Evolutionary conservation across 2,797 vertebrate species (phyloP).

Genomic region (Tapirus indicus): DNA sequence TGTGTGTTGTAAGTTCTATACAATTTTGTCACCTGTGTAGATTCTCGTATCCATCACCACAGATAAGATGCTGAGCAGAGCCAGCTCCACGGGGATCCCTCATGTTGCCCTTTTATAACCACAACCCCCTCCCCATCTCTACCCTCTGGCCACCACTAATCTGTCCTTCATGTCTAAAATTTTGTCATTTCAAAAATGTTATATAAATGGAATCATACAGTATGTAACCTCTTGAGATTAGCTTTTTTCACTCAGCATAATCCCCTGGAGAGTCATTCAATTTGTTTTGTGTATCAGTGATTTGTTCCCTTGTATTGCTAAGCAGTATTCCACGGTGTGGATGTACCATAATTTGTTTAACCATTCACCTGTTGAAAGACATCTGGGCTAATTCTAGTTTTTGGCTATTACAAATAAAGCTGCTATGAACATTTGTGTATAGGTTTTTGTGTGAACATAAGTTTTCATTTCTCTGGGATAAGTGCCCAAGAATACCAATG

Average conservation of each 20-base stretch:
- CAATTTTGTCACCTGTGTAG: not conserved
- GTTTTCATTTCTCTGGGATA: constrained; percentile 51
- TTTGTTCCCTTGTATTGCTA: not conserved
- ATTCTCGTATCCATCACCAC: not conserved
- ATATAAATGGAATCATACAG: not conserved
- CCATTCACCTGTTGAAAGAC: not conserved
- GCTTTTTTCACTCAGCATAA: not conserved
- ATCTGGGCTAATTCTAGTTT: not conserved
- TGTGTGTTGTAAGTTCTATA: not conserved
- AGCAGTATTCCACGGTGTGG: not conserved
- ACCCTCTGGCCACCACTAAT: not conserved
- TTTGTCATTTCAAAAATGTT: not conserved
- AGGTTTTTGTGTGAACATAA: not conserved
- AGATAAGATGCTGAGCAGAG: not conserved
- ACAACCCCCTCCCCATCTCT: not conserved
- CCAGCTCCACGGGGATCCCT: not conserved
- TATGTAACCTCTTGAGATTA: not conserved
- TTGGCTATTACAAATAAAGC: not conserved
- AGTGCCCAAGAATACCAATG: constrained; percentile 44
- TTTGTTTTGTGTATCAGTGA: not conserved
- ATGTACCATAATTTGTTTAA: not conserved
- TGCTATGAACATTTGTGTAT: not conserved
- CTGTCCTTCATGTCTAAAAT: not conserved
- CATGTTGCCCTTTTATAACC: not conserved
- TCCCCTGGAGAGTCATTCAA: not conserved